Percentiles rank a stretch among this genome's conserved stretches.
Evolutionary conservation across 2,888 invertebrate genomes (phyloP).

Genomic region (Troides helena): DNA sequence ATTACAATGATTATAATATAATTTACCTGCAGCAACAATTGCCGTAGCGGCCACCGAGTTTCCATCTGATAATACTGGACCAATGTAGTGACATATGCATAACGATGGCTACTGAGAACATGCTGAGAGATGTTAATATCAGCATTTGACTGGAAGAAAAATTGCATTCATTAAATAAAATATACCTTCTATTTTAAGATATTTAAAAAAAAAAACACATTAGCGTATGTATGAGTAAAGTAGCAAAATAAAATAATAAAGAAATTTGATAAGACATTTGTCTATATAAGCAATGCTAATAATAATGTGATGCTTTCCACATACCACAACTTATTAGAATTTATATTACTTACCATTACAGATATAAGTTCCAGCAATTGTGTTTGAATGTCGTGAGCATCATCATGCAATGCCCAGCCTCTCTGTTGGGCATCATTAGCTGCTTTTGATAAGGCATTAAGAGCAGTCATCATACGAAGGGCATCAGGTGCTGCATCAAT

Average conservation of each 20-base stretch:
- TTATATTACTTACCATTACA: constrained; percentile 82
- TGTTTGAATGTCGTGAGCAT: constrained; percentile 92
- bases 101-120: constrained; percentile 90
- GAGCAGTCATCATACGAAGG: constrained; percentile 88
- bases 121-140: constrained; percentile 93
- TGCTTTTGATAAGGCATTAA: constrained; percentile 91
- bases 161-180: too few relatives aligned
- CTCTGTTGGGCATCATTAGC: constrained; percentile 97
- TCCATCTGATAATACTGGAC: constrained; percentile 99
- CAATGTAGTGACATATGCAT: constrained; percentile 89
- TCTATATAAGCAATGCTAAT: too few relatives aligned
- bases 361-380: constrained; percentile 90
- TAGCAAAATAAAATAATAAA: too few relatives aligned
- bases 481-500: constrained; percentile 93
- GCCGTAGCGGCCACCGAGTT: constrained; percentile 90
- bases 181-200: too few relatives aligned
- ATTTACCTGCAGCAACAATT: constrained; percentile 82
- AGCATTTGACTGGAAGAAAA: constrained; percentile 88
- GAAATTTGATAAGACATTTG: too few relatives aligned
- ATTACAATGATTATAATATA: neutral
- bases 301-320: too few relatives aligned
- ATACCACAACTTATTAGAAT: neutral
- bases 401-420: constrained; percentile 97
- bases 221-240: too few relatives aligned
- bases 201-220: too few relatives aligned